Percentiles rank a stretch among this genome's conserved stretches.
Conservation (phyloP, 2,797 vertebrate species). For the Macropodus opercularis region DNA sequence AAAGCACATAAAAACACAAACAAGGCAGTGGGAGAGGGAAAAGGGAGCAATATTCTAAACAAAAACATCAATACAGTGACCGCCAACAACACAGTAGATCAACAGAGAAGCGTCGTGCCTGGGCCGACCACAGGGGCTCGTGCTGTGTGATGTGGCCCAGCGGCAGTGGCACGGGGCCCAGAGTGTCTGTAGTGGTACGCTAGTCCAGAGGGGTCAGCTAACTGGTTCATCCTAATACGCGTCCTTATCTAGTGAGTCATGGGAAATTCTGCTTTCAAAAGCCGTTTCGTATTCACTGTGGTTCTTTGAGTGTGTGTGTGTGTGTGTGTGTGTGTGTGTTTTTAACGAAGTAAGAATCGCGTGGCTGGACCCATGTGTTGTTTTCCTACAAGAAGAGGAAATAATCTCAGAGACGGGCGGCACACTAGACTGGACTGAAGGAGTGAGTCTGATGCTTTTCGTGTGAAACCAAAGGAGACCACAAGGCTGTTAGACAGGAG, state of each 20-base stretch:
- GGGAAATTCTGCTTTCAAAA: constrained; percentile 48
- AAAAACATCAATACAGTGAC: constrained; percentile 64
- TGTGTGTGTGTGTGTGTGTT: constrained; percentile 18
- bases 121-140: constrained; percentile 45
- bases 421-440: neutral
- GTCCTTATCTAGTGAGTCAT: constrained; percentile 63
- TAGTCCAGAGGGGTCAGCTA: constrained; percentile 47
- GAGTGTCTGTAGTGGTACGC: constrained; percentile 58
- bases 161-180: constrained; percentile 28
- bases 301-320: constrained; percentile 28
- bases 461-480: neutral
- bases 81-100: constrained; percentile 63
- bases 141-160: constrained; percentile 68
- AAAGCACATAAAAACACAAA: constrained; percentile 43
- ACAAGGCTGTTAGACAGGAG: neutral
- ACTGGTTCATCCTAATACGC: constrained; percentile 56
- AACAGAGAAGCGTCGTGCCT: constrained; percentile 36
- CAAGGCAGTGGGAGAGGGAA: constrained; percentile 24
- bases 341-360: constrained; percentile 20
- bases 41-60: constrained; percentile 37
- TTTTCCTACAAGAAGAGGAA: constrained; percentile 15
- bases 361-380: constrained; percentile 33
- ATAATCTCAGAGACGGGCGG: too few relatives aligned
- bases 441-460: neutral
- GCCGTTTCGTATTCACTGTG: constrained; percentile 47